Base-by-base conservation (phyloP, 2,888 invertebrate genomes). In the Epiblema foenella region DNA sequence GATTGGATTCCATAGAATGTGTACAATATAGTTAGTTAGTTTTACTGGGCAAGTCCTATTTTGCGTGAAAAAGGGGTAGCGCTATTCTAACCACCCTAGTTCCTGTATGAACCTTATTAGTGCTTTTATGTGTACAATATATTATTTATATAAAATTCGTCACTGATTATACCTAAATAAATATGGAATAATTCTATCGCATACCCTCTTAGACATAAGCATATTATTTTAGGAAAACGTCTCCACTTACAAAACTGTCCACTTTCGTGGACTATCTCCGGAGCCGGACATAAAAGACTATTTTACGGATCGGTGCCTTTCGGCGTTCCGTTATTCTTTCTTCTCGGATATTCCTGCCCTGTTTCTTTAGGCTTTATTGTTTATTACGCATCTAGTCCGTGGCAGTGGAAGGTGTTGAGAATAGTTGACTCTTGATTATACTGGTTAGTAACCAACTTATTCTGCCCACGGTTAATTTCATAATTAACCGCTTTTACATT, bases 231-330 rank as follows among this genome's bases (percentile, higher is more conserved):
- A 54, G 59, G 59, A 70, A 69, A 63, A 65, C 59, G 59, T 65
- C 65, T 62, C 49, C 56, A 24, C 49, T 71, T 62, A 77, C 77
- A 76, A 77, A 78, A 76, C 75, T 78, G 74, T 78, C 75, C 79
- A 75, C 78, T 81, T 79, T 81, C 79, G 78, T 77, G 78, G 77
- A 76, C 60, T 80, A 76, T 78, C 76, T 73, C 79, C 79, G 77
- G 74, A 77, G 81, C 83, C 77, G 80, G 82, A 79, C 81, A 75
- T 77, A 77, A n/a, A n/a, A 80, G 76, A 82, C 81, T 83, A 86
- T 85, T 86, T 85, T 80, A 81, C 81, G 83, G 81, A 79, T 84
- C 82, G 82, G 78, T 85, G 84, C 78, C 75, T 75, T 76, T 73
- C 78, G 76, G 78, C 78, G 74, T 82, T 82, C 74, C 75, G 78